phyloP scores from a whole-genome alignment of 2,797 vertebrate genomes.

The Scolopax rusticola region DNA sequence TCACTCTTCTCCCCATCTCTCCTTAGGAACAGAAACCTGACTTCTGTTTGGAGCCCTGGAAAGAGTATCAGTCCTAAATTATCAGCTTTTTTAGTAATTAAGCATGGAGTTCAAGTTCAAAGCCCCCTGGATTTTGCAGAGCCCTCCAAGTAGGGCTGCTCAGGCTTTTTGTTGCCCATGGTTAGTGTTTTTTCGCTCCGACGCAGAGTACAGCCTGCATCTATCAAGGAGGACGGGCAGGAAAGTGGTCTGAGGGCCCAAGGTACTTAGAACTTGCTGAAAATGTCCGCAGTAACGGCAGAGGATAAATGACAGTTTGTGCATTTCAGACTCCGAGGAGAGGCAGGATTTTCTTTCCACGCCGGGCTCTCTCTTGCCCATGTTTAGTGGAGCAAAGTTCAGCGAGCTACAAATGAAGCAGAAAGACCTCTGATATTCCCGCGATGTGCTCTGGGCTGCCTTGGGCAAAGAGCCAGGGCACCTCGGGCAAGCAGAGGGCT shows the following conservation, averaged over 20 bases:
- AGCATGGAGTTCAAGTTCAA: background rate
- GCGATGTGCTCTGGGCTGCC: background rate
- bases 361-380: background rate
- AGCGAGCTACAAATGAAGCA: background rate
- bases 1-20: background rate
- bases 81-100: background rate
- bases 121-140: background rate
- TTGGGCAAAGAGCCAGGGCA: background rate
- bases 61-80: background rate
- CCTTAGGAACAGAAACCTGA: background rate
- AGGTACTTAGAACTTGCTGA: fast-evolving
- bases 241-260: fast-evolving
- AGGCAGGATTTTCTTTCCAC: background rate
- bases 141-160: background rate
- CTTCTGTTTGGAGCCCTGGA: background rate
- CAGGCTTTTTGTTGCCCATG: background rate
- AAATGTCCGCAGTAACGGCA: background rate
- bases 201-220: background rate
- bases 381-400: slow-evolving; percentile 62
- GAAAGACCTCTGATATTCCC: background rate
- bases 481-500: background rate
- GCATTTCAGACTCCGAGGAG: fast-evolving
- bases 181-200: background rate
- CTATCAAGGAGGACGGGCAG: background rate
- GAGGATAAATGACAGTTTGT: background rate